Conservation (phyloP, 2,113 vertebrate genomes). For the Urocolius indicus region DNA sequence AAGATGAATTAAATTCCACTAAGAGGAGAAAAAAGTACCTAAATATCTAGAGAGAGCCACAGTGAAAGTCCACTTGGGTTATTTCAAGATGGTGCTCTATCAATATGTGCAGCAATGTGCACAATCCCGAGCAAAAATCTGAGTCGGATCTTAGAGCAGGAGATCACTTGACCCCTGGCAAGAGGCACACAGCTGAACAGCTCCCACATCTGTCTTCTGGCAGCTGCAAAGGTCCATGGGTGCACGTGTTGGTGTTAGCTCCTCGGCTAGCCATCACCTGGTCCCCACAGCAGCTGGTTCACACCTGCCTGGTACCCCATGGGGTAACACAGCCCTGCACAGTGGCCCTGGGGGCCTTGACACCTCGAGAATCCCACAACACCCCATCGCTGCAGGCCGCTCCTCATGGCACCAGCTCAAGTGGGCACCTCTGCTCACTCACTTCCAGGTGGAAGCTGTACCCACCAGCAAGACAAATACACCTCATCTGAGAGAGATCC, state of each 20-base stretch:
- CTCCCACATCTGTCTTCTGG: background rate
- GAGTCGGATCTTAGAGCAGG: background rate
- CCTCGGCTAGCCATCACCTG: background rate
- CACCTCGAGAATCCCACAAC: background rate
- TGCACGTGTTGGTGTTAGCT: background rate
- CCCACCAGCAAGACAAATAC: background rate
- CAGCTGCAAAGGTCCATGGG: background rate
- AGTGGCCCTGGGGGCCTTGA: background rate
- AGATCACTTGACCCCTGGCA: background rate
- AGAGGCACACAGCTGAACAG: background rate
- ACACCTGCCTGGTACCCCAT: accelerated
- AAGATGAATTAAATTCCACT: conserved; percentile 67
- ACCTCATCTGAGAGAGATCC: too few relatives aligned
- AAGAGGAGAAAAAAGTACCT: conserved; percentile 28
- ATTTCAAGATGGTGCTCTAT: background rate
- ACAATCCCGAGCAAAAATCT: background rate
- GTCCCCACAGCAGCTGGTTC: background rate
- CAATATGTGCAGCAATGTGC: background rate
- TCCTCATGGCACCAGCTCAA: background rate
- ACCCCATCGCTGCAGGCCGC: accelerated
- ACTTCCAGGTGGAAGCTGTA: background rate
- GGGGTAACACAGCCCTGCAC: background rate
- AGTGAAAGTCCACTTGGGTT: background rate
- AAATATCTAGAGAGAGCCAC: conserved; percentile 33
- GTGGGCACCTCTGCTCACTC: background rate